Evolutionary conservation across 2,888 invertebrate species (phyloP), one percentile per base, ranked within the genome.

Genomic region (Teleogryllus oceanicus): DNA sequence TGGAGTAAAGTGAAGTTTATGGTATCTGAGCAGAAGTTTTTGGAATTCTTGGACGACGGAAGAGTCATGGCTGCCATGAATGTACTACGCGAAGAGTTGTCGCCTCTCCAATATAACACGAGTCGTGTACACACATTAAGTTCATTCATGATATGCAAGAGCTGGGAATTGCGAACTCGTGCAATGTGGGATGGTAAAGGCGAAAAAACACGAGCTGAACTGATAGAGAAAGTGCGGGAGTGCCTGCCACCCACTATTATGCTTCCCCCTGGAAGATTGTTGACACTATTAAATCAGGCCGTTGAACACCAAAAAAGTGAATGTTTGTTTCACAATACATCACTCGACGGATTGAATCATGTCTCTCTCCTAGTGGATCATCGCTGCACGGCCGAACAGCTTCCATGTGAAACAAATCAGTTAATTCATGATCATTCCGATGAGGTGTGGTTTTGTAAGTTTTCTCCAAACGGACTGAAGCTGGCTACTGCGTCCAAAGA

Each of bases 371-470:
- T 62, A 5, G 62, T 18, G 8, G 62, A 62, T 62, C 62, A 62
- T 62, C 62, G 62, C 13, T 62, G 62, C n/a, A 62, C 62, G 62
- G n/a, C 62, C 62, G 62, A 62, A 18, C 62, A 62, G n/a, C 62
- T 62, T 62, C 62, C 62, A 18, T 62, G 62, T 12, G 62, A 62
- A 62, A 62, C 62, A 18, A n/a, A 18, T 62, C 62, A 62, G 62
- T 62, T 62, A 62, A 62, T 62, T 62, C 62, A 62, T 62, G 62
- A 62, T n/a, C 62, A 62, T 5, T 62, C 62, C n/a, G 62, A 62
- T n/a, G 62, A 62, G n/a, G 62, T 62, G 62, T 62, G 62, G 62
- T 62, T 62, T 62, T 62, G 62, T n/a, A 62, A 62, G 62, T 62
- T 62, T 62, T 62, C 62, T 62, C 62, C 62, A 18, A n/a, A 62